Percentiles rank a stretch among this genome's conserved stretches.
phyloP scores from a whole-genome alignment of 2,797 vertebrate species.

The Brachymystax lenok region DNA sequence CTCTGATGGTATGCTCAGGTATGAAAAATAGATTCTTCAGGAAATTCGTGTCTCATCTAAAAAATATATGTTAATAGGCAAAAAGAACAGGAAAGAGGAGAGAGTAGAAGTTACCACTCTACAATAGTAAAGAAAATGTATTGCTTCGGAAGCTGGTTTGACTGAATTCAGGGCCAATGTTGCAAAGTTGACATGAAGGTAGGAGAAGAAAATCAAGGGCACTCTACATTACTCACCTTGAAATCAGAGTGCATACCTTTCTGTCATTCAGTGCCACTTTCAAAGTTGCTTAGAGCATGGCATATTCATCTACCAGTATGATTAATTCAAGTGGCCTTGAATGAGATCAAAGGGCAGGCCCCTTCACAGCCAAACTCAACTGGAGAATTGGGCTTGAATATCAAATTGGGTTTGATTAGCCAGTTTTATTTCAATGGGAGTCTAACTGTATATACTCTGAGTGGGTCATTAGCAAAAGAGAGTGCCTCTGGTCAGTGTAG shows the following conservation, averaged over 20 bases:
- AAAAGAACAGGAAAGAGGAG: too few species aligned
- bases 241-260: not conserved
- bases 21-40: not conserved
- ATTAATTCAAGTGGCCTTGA: constrained; percentile 16
- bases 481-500: constrained; percentile 9
- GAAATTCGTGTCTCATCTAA: not conserved
- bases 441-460: constrained; percentile 1
- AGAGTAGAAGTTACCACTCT: not conserved
- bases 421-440: too few species aligned
- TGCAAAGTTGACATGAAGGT: not conserved
- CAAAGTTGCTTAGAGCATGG: not conserved
- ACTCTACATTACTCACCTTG: not conserved
- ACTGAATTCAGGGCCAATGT: too few species aligned
- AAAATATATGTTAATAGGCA: too few species aligned
- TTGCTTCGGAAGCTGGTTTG: not conserved
- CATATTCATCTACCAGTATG: not conserved
- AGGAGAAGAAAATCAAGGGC: not conserved
- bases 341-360: constrained; percentile 15
- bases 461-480: constrained; percentile 11
- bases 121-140: not conserved
- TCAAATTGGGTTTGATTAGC: too few species aligned
- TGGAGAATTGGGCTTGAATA: too few species aligned
- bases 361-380: not conserved
- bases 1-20: not conserved
- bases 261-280: not conserved